Evolutionary conservation across 2,888 invertebrate species (phyloP), one percentile per base, ranked within the genome.

Genomic region (Ditylenchus weischeri): DNA sequence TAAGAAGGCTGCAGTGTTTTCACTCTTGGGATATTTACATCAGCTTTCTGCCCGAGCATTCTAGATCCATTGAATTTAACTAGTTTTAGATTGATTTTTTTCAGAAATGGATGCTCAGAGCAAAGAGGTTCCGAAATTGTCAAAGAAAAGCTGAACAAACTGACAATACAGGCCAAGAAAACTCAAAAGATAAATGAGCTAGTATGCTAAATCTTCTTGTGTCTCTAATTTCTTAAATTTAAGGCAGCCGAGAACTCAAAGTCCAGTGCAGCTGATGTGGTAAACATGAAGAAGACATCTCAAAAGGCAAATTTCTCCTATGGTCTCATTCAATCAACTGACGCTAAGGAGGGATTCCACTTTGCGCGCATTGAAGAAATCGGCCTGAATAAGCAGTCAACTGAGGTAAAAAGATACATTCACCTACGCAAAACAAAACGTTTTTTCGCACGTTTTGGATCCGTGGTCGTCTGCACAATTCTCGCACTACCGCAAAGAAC

Each of bases 401-500:
- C 43, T 43, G 43, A 43, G 43, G 43, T 43, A 15, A n/a, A n/a
- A n/a, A n/a, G n/a, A n/a, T n/a, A n/a, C n/a, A n/a, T n/a, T n/a
- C n/a, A n/a, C n/a, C n/a, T n/a, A n/a, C n/a, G n/a, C n/a, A n/a
- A n/a, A n/a, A n/a, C n/a, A n/a, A n/a, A n/a, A n/a, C n/a, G n/a
- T n/a, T n/a, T n/a, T n/a, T n/a, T n/a, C n/a, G n/a, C n/a, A 83
- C n/a, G 70, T 86, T 90, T 13, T 90, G 90, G 90, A 84, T 90
- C 2, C 85, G 90, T 74, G 95, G 91, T 11, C 89, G 98, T 57
- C 88, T 98, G 0, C 95, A 96, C 82, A 92, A 92, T 0, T 90
- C 91, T 23, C 87, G 96, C 54, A 90, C 91, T 0, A 93, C 93
- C 86, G 94, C 95, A 69, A 98, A 95, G 85, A 95, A 94, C 84